Conservation (phyloP, 1,140 invertebrate genomes). For the Lethocerus indicus region DNA sequence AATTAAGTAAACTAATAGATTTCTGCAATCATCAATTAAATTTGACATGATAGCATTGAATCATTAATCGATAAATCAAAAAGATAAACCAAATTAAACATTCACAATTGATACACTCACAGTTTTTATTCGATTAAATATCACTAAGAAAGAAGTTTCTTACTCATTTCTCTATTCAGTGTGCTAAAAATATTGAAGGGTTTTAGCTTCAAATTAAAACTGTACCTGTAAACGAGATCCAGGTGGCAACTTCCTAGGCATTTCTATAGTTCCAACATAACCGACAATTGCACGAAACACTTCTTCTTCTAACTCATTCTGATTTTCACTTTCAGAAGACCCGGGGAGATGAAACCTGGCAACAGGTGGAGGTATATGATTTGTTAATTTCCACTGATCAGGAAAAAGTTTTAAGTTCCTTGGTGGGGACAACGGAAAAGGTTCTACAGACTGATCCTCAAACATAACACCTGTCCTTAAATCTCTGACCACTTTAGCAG, state of each 20-base stretch:
- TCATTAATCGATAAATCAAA: too few species aligned
- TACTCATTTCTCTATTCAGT: too few species aligned
- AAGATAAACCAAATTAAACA: too few species aligned
- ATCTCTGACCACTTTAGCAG: constrained; percentile 35
- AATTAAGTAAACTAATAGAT: too few species aligned
- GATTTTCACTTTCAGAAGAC: constrained; percentile 10
- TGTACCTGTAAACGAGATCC: constrained; percentile 48
- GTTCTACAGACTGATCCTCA: constrained; percentile 18
- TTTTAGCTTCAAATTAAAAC: too few species aligned
- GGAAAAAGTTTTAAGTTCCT: constrained; percentile 21
- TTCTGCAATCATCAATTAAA: too few species aligned
- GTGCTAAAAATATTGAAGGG: too few species aligned
- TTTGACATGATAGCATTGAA: too few species aligned
- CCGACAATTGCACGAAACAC: constrained; percentile 77
- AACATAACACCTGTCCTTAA: constrained; percentile 35
- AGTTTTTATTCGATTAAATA: too few species aligned
- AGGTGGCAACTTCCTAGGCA: constrained; percentile 67
- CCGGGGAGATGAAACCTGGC: constrained; percentile 21
- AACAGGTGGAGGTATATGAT: constrained; percentile 26
- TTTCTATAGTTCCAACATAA: constrained; percentile 89
- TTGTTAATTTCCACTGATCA: constrained; percentile 26
- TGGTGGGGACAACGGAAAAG: constrained; percentile 12
- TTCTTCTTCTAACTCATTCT: constrained; percentile 32
- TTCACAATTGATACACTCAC: too few species aligned
- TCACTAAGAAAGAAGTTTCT: too few species aligned